Base-by-base conservation (phyloP, 2,797 vertebrate species). In the Xenopus petersii region DNA sequence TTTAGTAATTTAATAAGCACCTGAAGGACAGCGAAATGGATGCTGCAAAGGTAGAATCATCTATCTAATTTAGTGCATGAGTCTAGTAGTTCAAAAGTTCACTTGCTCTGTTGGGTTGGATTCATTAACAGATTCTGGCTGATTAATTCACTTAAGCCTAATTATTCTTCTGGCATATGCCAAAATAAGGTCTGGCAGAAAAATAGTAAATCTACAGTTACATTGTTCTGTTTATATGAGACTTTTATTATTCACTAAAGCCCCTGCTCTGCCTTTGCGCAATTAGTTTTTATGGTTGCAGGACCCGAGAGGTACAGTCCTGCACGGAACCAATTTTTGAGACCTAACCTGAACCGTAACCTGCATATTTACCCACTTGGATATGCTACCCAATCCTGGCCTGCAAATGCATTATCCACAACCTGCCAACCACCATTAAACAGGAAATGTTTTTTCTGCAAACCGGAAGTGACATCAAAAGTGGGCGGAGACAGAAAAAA, bases 121-220 rank as follows among this genome's bases (percentile, higher is more conserved):
- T 71, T 60, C 46, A 61, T 71, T 76, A 71, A 71, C 60, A 55
- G 48, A 70, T 71, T 66, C 47, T 59, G 54, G 26, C 55, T 71
- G 68, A 71, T 70, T 70, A 70, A 70, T 59, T 71, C 68, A 75
- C 70, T 59, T 75, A 64, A 26, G 64, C 36, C 74, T 70, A 71
- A 61, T 76, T 66, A 76, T 76, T 60, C 68, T 46, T 56, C 63
- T 59, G 61, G 13, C 75, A 55, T 42, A 71, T 55, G 55, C 63
- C 33, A 65, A 42, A 70, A 36, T 0, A 55, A 71, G 5, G 1
- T 24, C 2, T 72, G 64, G 68, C 67, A 46, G 5, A 48, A 62
- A 58, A 33, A 64, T 67, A 67, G 64, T 56, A 67, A 36, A 70
- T 1, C 2, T 61, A 33, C 71, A 54, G 42, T 3, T 54, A 2